Evolutionary conservation across 2,797 vertebrate species (phyloP), one percentile per base, ranked within the genome.

Genomic region (Tolypeutes matacus): DNA sequence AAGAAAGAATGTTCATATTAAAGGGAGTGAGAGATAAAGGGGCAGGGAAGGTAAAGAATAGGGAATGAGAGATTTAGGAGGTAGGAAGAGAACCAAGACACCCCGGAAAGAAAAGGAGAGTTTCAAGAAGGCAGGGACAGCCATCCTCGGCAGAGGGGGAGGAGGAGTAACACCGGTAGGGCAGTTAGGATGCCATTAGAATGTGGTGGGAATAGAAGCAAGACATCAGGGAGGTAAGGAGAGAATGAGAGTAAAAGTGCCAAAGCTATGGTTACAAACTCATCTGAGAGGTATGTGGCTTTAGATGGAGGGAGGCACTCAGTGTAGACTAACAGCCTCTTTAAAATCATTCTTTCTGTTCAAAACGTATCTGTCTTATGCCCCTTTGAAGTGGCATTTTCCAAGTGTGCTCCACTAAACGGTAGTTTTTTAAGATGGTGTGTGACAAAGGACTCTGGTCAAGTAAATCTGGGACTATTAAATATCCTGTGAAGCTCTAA

Each of bases 321-420:
- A 9, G 7, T 27, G 18, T 0, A 58, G 5, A 18, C 39, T 62
- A 53, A 49, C 20, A 11, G 36, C 11, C 46, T 39, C 39, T 72
- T 64, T 46, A 31, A 88, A 85, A 81, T 3, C 25, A 13, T 77
- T 89, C 9, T 67, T 89, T 91, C 64, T 85, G 29, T 87, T 96
- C n/a, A 70, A 91, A 78, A 60, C 15, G 0, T 64, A 4, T 76
- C 60, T 91, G 17, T 64, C 70, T n/a, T 78, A 15, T 42, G 56
- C 86, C 31, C 51, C 65, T 62, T 58, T 78, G 34, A 12, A 65
- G 31, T 49, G 36, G 51, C 27, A 25, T n/a, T 91, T 96, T 86
- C 83, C 27, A 70, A 73, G 34, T 42, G 56, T 58, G 67, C 81
- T 69, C 11, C 3, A 92, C 29, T 17, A 72, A 76, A 29, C 25